These are phyloP conservation scores for Pantala flavescens DNA, from an alignment of 1,140 invertebrate species.

Conservation along the genomic window DNA sequence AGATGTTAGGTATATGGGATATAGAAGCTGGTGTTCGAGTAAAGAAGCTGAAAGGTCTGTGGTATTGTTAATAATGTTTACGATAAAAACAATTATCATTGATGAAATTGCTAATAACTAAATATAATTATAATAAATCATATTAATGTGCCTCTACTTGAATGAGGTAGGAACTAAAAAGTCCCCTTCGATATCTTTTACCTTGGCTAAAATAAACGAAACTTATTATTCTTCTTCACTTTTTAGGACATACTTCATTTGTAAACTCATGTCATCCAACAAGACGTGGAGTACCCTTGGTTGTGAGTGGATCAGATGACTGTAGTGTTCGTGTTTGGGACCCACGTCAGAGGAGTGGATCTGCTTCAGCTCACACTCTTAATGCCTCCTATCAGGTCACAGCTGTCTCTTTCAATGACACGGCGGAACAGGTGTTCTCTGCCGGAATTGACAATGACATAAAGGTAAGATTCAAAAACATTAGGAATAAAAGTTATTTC, in stretches of 20 bases:
- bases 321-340: slow-evolving; percentile 88
- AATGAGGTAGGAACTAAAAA: background rate
- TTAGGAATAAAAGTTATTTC: too few species aligned
- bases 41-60: slow-evolving; percentile 72
- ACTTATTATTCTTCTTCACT: slow-evolving; percentile 7
- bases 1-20: slow-evolving; percentile 93
- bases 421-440: slow-evolving; percentile 78
- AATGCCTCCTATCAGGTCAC: slow-evolving; percentile 80
- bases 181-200: background rate
- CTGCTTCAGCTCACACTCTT: slow-evolving; percentile 58
- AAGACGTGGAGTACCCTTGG: slow-evolving; percentile 72
- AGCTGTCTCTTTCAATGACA: slow-evolving; percentile 90
- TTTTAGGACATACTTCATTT: slow-evolving; percentile 69
- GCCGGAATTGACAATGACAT: slow-evolving; percentile 97
- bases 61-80: too few species aligned
- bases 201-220: background rate
- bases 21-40: slow-evolving; percentile 73
- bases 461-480: slow-evolving; percentile 48
- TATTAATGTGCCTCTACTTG: slow-evolving; percentile 14
- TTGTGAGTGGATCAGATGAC: slow-evolving; percentile 93
- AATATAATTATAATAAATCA: too few species aligned
- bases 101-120: too few species aligned
- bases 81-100: too few species aligned
- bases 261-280: slow-evolving; percentile 74
- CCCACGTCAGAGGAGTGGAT: slow-evolving; percentile 54